Evolutionary conservation across 2,888 invertebrate species (phyloP).

Genomic region (Exephanes ischioxanthus): DNA sequence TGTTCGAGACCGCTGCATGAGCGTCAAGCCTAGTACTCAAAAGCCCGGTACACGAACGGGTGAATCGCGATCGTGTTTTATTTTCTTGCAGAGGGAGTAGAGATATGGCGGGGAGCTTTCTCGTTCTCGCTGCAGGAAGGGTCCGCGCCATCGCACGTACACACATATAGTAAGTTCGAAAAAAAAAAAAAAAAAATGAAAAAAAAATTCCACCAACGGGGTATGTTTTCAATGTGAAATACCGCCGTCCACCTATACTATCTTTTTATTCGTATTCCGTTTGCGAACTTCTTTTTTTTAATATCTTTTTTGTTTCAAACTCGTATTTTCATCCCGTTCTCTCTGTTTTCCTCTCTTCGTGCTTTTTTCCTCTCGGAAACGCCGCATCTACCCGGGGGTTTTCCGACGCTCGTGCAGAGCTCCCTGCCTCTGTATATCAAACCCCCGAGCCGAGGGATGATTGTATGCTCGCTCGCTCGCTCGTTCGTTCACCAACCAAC

Average conservation of each 20-base stretch:
- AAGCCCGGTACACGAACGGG: constrained; percentile 27
- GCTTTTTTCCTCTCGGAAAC: constrained; percentile 54
- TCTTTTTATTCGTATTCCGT: constrained; percentile 62
- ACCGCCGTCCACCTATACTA: constrained; percentile 66
- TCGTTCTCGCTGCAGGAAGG: constrained; percentile 45
- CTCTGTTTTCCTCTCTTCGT: constrained; percentile 48
- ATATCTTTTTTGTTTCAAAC: constrained; percentile 45
- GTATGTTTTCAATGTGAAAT: constrained; percentile 80
- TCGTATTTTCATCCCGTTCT: constrained; percentile 63
- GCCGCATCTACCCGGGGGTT: constrained; percentile 30
- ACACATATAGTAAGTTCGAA: constrained; percentile 38
- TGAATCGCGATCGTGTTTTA: constrained; percentile 76
- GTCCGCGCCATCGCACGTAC: constrained; percentile 57
- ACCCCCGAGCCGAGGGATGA: constrained; percentile 70
- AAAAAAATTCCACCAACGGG: constrained; percentile 64
- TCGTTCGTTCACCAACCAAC: constrained; percentile 64
- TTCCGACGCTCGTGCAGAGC: constrained; percentile 44
- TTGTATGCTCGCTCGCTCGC: constrained; percentile 76
- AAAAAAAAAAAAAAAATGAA: constrained; percentile 46
- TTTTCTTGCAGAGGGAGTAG: constrained; percentile 73
- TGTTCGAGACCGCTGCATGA: constrained; percentile 30
- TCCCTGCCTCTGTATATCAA: constrained; percentile 38
- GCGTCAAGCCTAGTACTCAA: constrained; percentile 10
- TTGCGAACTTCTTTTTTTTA: constrained; percentile 24
- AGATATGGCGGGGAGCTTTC: constrained; percentile 73